These are phyloP conservation scores for Coregonus ussuriensis DNA, from an alignment of 2,797 vertebrate genomes.

Conservation along the genomic window DNA sequence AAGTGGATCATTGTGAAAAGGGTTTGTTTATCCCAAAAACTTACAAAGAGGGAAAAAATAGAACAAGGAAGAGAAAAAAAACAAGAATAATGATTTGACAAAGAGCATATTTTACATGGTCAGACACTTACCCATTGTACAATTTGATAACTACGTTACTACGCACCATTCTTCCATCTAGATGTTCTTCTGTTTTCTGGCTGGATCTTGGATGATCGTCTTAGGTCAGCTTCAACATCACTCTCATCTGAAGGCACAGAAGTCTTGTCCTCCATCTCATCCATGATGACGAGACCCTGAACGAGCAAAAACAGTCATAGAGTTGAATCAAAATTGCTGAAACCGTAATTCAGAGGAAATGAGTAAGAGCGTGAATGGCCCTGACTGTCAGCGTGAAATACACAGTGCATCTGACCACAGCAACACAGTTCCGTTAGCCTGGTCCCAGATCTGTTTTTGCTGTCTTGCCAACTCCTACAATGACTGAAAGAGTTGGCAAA, in stretches of 20 bases:
- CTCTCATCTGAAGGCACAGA: not conserved
- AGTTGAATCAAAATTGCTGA: not conserved
- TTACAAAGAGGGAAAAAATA: not conserved
- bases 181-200: slow-evolving; percentile 13
- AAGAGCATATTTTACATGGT: not conserved
- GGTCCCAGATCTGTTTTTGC: not conserved
- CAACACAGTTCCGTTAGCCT: not conserved
- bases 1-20: slow-evolving; percentile 1
- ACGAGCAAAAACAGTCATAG: not conserved
- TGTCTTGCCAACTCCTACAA: not conserved
- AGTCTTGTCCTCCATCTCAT: slow-evolving; percentile 27
- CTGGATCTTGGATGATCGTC: slow-evolving; percentile 11
- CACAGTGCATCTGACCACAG: not conserved
- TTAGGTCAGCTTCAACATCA: slow-evolving; percentile 7
- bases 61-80: not conserved
- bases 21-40: not conserved
- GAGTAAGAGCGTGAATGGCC: not conserved
- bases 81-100: not conserved
- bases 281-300: slow-evolving; percentile 11
- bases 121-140: not conserved
- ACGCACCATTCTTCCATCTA: slow-evolving; percentile 47
- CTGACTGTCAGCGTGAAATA: not conserved
- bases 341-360: not conserved
- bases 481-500: not conserved
- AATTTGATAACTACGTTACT: not conserved